phyloP scores from a whole-genome alignment of 2,797 vertebrate genomes.

The Myiotriccus ornatus region DNA sequence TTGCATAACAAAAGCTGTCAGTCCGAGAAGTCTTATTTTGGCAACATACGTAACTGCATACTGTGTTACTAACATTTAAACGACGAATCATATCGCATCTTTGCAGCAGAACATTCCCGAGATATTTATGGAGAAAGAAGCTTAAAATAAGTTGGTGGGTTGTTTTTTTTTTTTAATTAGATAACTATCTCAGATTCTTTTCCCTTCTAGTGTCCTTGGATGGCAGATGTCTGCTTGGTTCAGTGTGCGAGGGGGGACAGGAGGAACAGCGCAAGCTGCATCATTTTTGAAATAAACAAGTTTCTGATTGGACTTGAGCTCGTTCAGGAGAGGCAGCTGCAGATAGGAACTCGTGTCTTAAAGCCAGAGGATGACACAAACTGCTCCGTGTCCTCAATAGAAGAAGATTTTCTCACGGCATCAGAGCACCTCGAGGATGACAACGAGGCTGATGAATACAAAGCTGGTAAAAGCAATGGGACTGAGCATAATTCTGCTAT shows the following conservation, averaged over 20 bases:
- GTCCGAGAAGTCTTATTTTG: neutral
- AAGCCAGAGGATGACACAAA: slow-evolving; percentile 93
- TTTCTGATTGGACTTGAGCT: slow-evolving; percentile 93
- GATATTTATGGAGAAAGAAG: neutral
- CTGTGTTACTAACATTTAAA: neutral
- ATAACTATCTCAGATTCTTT: slow-evolving; percentile 30
- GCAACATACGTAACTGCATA: neutral
- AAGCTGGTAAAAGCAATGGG: slow-evolving; percentile 80
- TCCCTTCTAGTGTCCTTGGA: slow-evolving; percentile 77
- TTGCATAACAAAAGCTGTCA: neutral
- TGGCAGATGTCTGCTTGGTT: slow-evolving; percentile 89
- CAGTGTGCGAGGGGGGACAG: slow-evolving; percentile 82
- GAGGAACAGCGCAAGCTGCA: slow-evolving; percentile 78
- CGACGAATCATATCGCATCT: neutral
- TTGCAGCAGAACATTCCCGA: neutral
- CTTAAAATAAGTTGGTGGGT: neutral
- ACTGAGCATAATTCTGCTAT: neutral
- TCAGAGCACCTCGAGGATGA: slow-evolving; percentile 95
- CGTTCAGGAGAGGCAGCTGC: slow-evolving; percentile 84
- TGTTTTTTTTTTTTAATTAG: slow-evolving; percentile 24
- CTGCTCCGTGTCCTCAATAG: slow-evolving; percentile 94
- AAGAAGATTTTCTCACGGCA: slow-evolving; percentile 96
- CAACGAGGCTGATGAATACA: slow-evolving; percentile 85
- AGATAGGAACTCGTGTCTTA: slow-evolving; percentile 70
- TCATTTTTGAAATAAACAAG: slow-evolving; percentile 96